These are phyloP conservation scores for Apeltes quadracus DNA, from an alignment of 2,113 vertebrate species.

Conservation along the genomic window DNA sequence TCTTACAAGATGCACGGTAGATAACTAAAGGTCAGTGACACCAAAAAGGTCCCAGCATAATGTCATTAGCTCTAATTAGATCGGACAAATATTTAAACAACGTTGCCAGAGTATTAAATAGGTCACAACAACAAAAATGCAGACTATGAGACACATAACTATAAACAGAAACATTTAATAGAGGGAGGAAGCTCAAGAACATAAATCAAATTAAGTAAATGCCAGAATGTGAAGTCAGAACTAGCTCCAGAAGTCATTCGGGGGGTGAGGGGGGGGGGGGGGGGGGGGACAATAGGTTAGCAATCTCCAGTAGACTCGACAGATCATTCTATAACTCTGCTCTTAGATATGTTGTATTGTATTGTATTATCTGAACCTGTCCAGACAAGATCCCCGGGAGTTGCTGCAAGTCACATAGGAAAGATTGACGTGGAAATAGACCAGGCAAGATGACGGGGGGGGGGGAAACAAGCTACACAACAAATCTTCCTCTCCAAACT, in stretches of 20 bases:
- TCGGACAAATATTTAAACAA: background rate
- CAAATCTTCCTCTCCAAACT: slow-evolving; percentile 1
- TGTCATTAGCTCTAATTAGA: background rate
- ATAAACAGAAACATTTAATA: slow-evolving; percentile 2
- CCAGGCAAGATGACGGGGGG: slow-evolving; percentile 16
- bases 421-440: slow-evolving; percentile 26
- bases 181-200: background rate
- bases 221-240: background rate
- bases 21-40: background rate
- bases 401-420: slow-evolving; percentile 16
- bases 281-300: slow-evolving; percentile 1
- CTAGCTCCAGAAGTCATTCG: background rate
- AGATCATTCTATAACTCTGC: slow-evolving; percentile 14
- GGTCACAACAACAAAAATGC: background rate
- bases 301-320: background rate
- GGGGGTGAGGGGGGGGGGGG: slow-evolving; percentile 36
- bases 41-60: background rate
- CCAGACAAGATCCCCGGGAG: slow-evolving; percentile 15
- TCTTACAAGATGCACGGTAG: background rate
- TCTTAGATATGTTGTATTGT: background rate
- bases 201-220: slow-evolving; percentile 1
- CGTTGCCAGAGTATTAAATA: background rate
- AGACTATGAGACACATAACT: too few species aligned
- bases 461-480: background rate
- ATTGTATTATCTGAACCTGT: too few species aligned